Evolutionary conservation across 1,140 invertebrate genomes (phyloP).

Genomic region (Aphaenogaster ashmeadi): DNA sequence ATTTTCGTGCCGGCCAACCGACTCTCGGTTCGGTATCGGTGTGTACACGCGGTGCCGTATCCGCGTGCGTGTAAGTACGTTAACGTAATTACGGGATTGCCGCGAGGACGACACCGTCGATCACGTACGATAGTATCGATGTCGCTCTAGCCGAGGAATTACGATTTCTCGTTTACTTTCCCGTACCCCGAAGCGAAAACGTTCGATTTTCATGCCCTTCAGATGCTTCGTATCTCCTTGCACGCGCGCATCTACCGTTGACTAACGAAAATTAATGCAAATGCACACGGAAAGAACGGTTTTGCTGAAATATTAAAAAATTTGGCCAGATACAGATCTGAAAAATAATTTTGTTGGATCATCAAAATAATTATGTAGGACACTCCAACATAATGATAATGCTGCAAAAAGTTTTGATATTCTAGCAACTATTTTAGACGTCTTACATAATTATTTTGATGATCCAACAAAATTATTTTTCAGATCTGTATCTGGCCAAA

Average conservation of each 20-base stretch:
- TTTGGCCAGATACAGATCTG: too few relatives aligned
- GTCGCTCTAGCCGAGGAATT: constrained; percentile 58
- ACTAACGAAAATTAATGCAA: constrained; percentile 18
- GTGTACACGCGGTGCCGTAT: constrained; percentile 15
- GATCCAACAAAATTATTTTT: too few relatives aligned
- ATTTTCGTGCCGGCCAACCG: constrained; percentile 72
- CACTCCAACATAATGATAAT: too few relatives aligned
- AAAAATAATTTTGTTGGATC: too few relatives aligned
- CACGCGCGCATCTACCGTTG: not conserved
- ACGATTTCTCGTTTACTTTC: constrained; percentile 59
- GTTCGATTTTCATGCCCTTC: constrained; percentile 41
- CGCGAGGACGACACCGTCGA: constrained; percentile 64
- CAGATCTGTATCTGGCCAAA: too few relatives aligned
- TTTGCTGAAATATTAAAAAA: too few relatives aligned
- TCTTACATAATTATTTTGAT: too few relatives aligned
- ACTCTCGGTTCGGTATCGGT: constrained; percentile 31
- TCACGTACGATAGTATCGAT: constrained; percentile 66
- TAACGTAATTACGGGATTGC: constrained; percentile 64
- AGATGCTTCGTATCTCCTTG: constrained; percentile 3
- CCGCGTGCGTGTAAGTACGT: constrained; percentile 45
- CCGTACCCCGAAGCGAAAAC: constrained; percentile 24
- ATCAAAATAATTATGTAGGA: too few relatives aligned
- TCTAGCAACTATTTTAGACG: too few relatives aligned
- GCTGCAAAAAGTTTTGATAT: too few relatives aligned
- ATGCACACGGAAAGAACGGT: too few relatives aligned